Percentiles rank a stretch among this genome's conserved stretches.
Conservation (phyloP, 2,888 invertebrate genomes). For the Phalangium opilio region DNA sequence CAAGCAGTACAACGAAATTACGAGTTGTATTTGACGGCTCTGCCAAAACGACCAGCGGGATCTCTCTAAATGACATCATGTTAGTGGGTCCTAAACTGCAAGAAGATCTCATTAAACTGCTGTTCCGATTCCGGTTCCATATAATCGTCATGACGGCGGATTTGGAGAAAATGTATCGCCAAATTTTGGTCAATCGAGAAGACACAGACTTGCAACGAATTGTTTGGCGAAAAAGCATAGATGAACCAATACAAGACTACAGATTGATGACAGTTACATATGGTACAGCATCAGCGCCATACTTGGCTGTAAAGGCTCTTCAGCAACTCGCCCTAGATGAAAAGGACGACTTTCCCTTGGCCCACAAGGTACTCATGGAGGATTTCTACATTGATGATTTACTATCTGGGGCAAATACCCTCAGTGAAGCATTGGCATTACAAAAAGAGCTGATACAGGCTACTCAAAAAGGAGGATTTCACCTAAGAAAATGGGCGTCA, state of each 20-base stretch:
- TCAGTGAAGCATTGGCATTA: slow-evolving; percentile 14
- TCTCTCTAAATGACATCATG: too few species aligned
- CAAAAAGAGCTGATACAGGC: slow-evolving; percentile 1
- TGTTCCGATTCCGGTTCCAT: too few species aligned
- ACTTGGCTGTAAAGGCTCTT: slow-evolving; percentile 22
- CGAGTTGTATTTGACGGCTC: too few species aligned
- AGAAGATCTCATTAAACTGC: too few species aligned
- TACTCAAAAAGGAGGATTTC: too few species aligned
- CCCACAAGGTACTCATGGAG: slow-evolving; percentile 11
- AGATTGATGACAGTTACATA: slow-evolving; percentile 25
- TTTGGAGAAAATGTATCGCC: too few species aligned
- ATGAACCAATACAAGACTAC: slow-evolving; percentile 15
- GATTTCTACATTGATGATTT: slow-evolving; percentile 27
- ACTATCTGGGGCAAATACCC: slow-evolving; percentile 17
- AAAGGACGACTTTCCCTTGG: slow-evolving; percentile 8
- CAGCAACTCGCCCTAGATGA: slow-evolving; percentile 19
- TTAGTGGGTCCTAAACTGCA: too few species aligned
- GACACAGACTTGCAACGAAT: slow-evolving; percentile 25
- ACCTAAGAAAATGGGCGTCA: too few species aligned
- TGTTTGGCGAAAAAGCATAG: slow-evolving; percentile 24
- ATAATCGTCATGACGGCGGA: too few species aligned
- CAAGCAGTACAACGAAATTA: too few species aligned
- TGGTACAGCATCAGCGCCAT: slow-evolving; percentile 24
- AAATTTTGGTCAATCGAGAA: too few species aligned
- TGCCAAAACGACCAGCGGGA: too few species aligned